These are phyloP conservation scores for Hiodon alosoides DNA, from an alignment of 2,113 vertebrate genomes.

Conservation along the genomic window DNA sequence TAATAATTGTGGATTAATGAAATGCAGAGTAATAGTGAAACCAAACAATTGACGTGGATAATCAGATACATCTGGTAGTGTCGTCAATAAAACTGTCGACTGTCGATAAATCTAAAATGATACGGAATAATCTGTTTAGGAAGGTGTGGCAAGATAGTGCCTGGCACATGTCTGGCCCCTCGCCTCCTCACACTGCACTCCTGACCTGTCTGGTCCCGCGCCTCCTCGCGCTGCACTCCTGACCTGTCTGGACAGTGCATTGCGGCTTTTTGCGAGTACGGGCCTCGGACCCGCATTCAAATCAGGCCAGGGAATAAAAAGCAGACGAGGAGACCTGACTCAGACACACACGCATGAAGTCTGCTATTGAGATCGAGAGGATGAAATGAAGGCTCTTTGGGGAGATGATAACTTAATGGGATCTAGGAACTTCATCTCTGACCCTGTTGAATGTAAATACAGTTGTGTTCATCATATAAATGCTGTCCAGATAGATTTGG, in stretches of 20 bases:
- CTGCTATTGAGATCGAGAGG: constrained; percentile 51
- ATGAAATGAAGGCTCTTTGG: constrained; percentile 41
- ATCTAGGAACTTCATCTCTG: constrained; percentile 40
- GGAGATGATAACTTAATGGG: constrained; percentile 43
- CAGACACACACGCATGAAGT: constrained; percentile 39
- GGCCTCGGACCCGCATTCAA: constrained; percentile 1
- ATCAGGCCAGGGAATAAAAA: constrained; percentile 23
- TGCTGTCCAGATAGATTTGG: constrained; percentile 16
- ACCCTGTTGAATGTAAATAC: not conserved
- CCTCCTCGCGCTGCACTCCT: not conserved
- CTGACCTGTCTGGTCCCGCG: not conserved
- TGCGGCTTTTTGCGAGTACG: not conserved
- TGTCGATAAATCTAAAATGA: no score
- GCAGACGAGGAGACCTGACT: constrained; percentile 38
- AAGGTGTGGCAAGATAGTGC: no score
- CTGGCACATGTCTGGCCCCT: no score
- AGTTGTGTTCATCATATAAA: constrained; percentile 7
- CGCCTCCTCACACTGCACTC: no score
- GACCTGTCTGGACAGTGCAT: not conserved
- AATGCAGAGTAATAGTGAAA: no score
- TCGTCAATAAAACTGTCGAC: no score
- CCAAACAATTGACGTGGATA: no score
- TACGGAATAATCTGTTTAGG: no score
- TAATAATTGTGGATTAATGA: no score
- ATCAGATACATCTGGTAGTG: no score